Percentiles rank a stretch among this genome's conserved stretches.
phyloP scores from a whole-genome alignment of 2,888 invertebrate genomes.

The Thelaira solivaga region DNA sequence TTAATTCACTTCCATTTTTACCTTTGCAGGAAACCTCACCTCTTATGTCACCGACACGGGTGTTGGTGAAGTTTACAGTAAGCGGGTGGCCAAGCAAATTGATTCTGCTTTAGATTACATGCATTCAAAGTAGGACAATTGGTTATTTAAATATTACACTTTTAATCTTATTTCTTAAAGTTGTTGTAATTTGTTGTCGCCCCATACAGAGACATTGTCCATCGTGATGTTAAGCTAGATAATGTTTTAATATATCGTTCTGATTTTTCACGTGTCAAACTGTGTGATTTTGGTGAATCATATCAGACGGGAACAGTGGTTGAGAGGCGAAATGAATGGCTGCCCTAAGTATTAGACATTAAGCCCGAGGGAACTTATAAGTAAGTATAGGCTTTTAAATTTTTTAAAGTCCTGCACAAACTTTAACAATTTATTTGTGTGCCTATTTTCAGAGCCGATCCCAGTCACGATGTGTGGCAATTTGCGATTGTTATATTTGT shows the following conservation, averaged over 20 bases:
- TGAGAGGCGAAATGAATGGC: slow-evolving; percentile 90
- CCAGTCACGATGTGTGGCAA: slow-evolving; percentile 97
- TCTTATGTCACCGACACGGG: slow-evolving; percentile 94
- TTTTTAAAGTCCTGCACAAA: neutral
- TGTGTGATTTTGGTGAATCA: slow-evolving; percentile 97
- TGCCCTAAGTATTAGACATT: slow-evolving; percentile 91
- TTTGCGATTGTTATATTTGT: slow-evolving; percentile 97
- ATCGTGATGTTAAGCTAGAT: slow-evolving; percentile 96
- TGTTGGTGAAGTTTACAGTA: slow-evolving; percentile 91
- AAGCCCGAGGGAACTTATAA: slow-evolving; percentile 88
- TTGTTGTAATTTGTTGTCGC: neutral
- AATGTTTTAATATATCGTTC: slow-evolving; percentile 95
- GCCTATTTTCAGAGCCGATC: slow-evolving; percentile 82
- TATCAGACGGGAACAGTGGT: slow-evolving; percentile 86
- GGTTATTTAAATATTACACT: neutral
- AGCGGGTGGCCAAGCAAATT: slow-evolving; percentile 92
- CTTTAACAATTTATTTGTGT: no score
- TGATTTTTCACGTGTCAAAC: slow-evolving; percentile 94
- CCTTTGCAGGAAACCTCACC: slow-evolving; percentile 87
- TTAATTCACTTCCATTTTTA: neutral
- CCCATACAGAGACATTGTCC: slow-evolving; percentile 88
- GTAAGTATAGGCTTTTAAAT: slow-evolving; percentile 77
- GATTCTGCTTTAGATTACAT: slow-evolving; percentile 96
- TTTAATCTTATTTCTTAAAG: slow-evolving; percentile 37
- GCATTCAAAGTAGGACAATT: slow-evolving; percentile 80